Percentiles rank a stretch among this genome's conserved stretches.
phyloP scores from a whole-genome alignment of 2,113 vertebrate genomes.

The Calyptomena viridis region DNA sequence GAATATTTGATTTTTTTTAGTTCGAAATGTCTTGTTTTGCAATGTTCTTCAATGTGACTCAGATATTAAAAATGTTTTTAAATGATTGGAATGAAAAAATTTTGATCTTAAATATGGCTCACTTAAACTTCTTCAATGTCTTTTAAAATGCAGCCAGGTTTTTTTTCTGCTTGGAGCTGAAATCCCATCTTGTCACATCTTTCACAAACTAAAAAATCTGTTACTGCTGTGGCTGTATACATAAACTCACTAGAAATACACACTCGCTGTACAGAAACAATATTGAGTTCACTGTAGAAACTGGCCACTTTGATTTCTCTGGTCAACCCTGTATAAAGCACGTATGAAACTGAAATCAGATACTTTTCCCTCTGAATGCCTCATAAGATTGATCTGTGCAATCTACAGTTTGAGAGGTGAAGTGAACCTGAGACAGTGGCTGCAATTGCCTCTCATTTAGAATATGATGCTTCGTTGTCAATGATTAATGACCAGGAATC shows the following conservation, averaged over 20 bases:
- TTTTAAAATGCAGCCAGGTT: not conserved
- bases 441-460: slow-evolving; percentile 15
- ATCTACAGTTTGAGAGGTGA: not conserved
- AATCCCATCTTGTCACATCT: not conserved
- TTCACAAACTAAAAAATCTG: not conserved
- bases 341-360: not conserved
- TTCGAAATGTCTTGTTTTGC: not conserved
- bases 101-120: not conserved
- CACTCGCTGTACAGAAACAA: not conserved
- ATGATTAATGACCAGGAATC: slow-evolving; percentile 44
- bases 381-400: not conserved
- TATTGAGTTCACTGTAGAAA: not conserved
- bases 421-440: not conserved
- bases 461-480: slow-evolving; percentile 3
- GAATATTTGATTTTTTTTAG: not conserved
- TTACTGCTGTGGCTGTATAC: not conserved
- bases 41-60: not conserved
- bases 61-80: not conserved
- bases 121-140: not conserved
- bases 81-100: not conserved
- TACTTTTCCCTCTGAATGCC: not conserved
- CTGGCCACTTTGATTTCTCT: not conserved
- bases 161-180: not conserved
- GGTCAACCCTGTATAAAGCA: not conserved
- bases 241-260: not conserved